Evolutionary conservation across 2,888 invertebrate genomes (phyloP).

Genomic region (Conomelus anceps): DNA sequence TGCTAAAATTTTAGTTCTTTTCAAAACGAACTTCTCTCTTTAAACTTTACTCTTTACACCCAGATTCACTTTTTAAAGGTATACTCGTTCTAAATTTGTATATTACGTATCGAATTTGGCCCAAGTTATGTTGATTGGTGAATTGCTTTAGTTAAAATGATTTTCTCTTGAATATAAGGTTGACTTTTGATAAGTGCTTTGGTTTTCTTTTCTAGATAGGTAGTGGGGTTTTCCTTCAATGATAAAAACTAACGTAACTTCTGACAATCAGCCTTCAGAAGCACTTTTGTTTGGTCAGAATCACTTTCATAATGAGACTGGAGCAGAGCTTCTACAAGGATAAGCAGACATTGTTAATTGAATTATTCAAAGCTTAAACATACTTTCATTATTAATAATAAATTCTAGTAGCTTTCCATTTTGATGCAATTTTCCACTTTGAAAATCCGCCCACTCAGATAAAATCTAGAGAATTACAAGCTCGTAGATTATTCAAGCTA

Average conservation of each 20-base stretch:
- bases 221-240: neutral
- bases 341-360: neutral
- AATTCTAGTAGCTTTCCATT: neutral
- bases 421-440: neutral
- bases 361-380: neutral
- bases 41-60: no score
- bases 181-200: no score
- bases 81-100: no score
- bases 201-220: no score
- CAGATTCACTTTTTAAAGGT: no score
- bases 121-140: no score
- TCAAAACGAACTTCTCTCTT: no score
- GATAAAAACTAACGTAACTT: neutral
- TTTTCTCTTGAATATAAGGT: no score
- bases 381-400: neutral
- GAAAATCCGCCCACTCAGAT: neutral
- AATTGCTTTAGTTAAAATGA: no score
- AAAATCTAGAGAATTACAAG: neutral
- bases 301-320: neutral
- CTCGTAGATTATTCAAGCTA: neutral
- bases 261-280: neutral
- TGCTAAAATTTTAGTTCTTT: no score
- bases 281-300: neutral
- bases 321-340: neutral
- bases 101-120: no score